These are phyloP conservation scores for Gambusia affinis DNA, from an alignment of 2,113 vertebrate species.

Conservation along the genomic window DNA sequence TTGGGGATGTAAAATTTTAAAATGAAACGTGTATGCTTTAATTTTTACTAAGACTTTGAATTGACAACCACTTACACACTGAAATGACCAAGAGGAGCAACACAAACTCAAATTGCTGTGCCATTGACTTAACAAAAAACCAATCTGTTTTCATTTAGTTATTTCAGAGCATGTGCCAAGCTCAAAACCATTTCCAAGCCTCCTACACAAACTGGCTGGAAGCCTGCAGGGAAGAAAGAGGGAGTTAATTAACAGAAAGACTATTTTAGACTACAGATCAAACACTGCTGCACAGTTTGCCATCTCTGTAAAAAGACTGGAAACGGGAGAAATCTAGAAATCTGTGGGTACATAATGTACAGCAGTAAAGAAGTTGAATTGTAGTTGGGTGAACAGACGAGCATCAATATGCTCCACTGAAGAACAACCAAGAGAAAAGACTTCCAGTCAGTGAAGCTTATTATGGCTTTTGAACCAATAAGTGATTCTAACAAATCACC, in stretches of 20 bases:
- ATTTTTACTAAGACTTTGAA: no score
- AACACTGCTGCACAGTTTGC: constrained; percentile 34
- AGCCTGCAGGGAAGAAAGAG: constrained; percentile 42
- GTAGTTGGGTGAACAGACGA: neutral
- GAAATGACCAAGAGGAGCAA: neutral
- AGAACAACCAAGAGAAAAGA: neutral
- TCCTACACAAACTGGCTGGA: constrained; percentile 38
- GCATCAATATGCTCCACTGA: neutral
- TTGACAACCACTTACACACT: no score
- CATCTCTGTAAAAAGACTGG: constrained; percentile 21
- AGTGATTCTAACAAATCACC: neutral
- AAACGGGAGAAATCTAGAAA: constrained; percentile 3
- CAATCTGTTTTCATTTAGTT: constrained; percentile 15
- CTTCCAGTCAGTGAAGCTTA: neutral
- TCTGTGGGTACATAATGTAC: neutral
- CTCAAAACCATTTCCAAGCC: constrained; percentile 34
- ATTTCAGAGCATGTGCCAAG: constrained; percentile 35
- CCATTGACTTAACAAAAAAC: neutral
- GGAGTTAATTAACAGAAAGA: constrained; percentile 59
- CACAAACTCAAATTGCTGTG: neutral
- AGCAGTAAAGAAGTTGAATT: neutral
- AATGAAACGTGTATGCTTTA: no score
- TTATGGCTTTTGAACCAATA: neutral
- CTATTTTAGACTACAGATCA: constrained; percentile 51
- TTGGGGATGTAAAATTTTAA: no score